Evolutionary conservation across 1,140 invertebrate genomes (phyloP).

Genomic region (Copidosoma floridanum): DNA sequence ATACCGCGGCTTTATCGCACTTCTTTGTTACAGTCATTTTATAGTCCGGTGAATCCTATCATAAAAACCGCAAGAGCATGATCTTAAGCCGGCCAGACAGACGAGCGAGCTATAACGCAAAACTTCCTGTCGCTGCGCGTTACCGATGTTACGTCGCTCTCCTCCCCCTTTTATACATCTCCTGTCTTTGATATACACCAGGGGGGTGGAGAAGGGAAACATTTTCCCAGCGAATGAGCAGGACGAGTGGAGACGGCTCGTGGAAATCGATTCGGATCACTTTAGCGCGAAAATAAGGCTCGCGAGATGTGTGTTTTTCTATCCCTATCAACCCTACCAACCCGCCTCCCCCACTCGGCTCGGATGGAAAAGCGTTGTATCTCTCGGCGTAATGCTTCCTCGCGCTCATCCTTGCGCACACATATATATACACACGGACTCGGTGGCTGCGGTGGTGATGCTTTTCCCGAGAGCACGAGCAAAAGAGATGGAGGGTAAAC

Average conservation of each 20-base stretch:
- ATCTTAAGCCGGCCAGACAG: no score
- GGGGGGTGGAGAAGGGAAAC: neutral
- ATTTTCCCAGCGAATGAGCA: neutral
- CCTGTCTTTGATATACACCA: neutral
- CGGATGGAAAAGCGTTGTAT: slow-evolving; percentile 27
- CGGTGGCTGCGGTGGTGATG: no score
- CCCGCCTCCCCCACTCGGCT: no score
- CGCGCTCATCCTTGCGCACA: no score
- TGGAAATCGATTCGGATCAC: slow-evolving; percentile 18
- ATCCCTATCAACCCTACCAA: no score
- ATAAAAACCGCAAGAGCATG: slow-evolving; percentile 20
- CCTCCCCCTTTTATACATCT: neutral
- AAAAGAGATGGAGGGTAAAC: neutral
- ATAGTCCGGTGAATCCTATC: slow-evolving; percentile 15
- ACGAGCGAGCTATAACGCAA: no score
- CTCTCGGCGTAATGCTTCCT: slow-evolving; percentile 19
- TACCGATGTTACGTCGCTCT: no score
- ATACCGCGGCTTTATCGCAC: slow-evolving; percentile 9
- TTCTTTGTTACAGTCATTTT: slow-evolving; percentile 20
- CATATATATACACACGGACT: no score
- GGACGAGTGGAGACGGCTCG: neutral
- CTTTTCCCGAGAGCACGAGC: neutral
- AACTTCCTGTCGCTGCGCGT: no score
- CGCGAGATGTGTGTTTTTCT: no score
- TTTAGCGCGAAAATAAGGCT: slow-evolving; percentile 9